Evolutionary conservation across 2,888 invertebrate species (phyloP), one percentile per base, ranked within the genome.

Genomic region (Cheilosia grossa): DNA sequence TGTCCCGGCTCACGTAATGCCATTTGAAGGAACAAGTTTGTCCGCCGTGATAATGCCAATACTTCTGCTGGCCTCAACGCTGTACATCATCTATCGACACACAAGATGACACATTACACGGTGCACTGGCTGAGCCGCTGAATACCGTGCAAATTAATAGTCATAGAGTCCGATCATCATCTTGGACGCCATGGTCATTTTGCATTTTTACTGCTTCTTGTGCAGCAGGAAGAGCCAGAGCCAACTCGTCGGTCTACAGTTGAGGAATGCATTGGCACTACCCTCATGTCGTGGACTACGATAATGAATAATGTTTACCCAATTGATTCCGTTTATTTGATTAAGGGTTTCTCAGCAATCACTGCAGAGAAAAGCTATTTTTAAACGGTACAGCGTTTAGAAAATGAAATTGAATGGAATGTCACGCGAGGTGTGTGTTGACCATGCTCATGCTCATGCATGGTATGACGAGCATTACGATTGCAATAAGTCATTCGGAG

Each of bases 11-110:
- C 81, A 85, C 75, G 80, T 77, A 81, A 85, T 80, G 58, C 81
- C 42, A 58, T 67, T 79, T 24, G 67, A 21, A 61, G 66, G 81
- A 37, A 80, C 81, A 44, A 67, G 75, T 85, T 81, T 85, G 77
- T 81, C 75, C 72, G 58, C 51, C 42, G 58, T 67, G 85, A 80
- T 85, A 85, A 77, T 73, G 17, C 44, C 17, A 6, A 30, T 49
- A 85, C 80, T 85, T 85, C 66, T 85, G 85, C 81, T 85, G 85
- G 81, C 81, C 44, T 56, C 80, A 64, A 61, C 75, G 81, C 75
- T 85, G 67, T 85, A 85, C 85, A 85, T 85, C 85, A 85, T 85
- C 85, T 53, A 81, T 85, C 85, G 85, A 81, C 75, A 75, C 51
- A 85, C 85, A 85, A 85, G 81, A 85, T 81, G 85, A 81, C 85